Conservation (phyloP, 2,888 invertebrate genomes). For the Antheraea assamensis region DNA sequence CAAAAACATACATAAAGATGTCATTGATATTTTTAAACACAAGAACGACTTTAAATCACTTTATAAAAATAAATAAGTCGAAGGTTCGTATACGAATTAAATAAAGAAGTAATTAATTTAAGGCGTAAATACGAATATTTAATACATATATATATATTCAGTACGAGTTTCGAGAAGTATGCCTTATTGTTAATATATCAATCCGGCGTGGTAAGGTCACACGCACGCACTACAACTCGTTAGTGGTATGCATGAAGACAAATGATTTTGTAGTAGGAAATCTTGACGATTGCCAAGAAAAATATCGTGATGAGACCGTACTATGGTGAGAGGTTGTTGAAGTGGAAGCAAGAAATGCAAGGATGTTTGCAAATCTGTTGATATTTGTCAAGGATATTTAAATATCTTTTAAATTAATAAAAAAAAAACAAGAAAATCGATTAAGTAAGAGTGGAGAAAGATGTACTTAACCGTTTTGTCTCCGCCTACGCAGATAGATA, state of each 20-base stretch:
- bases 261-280: background rate
- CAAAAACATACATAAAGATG: background rate
- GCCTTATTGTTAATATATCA: background rate
- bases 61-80: background rate
- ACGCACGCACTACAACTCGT: background rate
- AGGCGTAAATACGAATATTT: constrained; percentile 8
- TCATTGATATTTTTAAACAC: constrained; percentile 2
- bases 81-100: background rate
- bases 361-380: too few species aligned
- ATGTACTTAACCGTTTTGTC: too few species aligned
- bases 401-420: too few species aligned
- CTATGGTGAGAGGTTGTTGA: too few species aligned
- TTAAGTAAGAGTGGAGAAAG: too few species aligned
- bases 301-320: too few species aligned
- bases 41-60: constrained; percentile 8
- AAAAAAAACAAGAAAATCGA: too few species aligned
- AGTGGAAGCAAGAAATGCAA: too few species aligned
- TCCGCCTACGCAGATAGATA: too few species aligned
- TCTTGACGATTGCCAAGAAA: background rate
- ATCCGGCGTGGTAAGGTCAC: background rate
- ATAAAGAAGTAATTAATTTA: constrained; percentile 9
- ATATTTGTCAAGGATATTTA: too few species aligned
- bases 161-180: background rate
- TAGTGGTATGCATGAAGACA: background rate
- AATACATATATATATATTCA: constrained; percentile 14